These are phyloP conservation scores for Dendronephthya gigantea DNA, from an alignment of 64 coral and sea anemone genomes.

Conservation along the genomic window DNA sequence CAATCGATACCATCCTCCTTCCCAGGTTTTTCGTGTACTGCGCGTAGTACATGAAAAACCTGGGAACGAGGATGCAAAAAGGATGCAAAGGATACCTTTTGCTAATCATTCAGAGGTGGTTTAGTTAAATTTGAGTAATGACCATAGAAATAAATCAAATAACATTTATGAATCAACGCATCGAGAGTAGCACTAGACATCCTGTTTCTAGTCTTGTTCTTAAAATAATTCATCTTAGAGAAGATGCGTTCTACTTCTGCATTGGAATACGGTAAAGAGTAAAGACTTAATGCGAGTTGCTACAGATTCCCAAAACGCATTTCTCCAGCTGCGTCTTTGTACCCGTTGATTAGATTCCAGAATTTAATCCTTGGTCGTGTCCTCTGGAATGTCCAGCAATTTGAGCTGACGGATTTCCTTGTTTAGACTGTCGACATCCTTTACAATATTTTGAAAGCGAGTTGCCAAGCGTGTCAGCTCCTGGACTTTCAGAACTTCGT, in stretches of 20 bases:
- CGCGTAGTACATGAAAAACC: too few species aligned
- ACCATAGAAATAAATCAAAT: background rate
- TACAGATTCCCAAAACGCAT: background rate
- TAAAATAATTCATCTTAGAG: background rate
- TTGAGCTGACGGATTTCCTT: background rate
- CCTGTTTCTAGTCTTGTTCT: background rate
- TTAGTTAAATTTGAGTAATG: too few species aligned
- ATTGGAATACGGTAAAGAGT: background rate
- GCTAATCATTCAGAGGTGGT: too few species aligned
- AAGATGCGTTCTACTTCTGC: background rate
- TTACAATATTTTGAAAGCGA: background rate
- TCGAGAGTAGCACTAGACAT: background rate
- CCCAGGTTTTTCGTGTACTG: too few species aligned
- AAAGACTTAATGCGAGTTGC: background rate
- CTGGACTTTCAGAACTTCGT: background rate
- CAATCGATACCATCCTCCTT: too few species aligned
- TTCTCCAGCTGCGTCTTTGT: background rate
- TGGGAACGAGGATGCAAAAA: too few species aligned
- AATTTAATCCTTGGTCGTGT: background rate
- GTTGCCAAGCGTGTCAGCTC: background rate
- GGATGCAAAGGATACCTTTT: too few species aligned
- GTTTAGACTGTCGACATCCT: background rate
- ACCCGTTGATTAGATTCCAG: background rate
- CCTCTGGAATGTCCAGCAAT: background rate
- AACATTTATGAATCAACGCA: background rate